Base-by-base conservation (phyloP, 2,113 vertebrate species). In the Epinephelus lanceolatus region DNA sequence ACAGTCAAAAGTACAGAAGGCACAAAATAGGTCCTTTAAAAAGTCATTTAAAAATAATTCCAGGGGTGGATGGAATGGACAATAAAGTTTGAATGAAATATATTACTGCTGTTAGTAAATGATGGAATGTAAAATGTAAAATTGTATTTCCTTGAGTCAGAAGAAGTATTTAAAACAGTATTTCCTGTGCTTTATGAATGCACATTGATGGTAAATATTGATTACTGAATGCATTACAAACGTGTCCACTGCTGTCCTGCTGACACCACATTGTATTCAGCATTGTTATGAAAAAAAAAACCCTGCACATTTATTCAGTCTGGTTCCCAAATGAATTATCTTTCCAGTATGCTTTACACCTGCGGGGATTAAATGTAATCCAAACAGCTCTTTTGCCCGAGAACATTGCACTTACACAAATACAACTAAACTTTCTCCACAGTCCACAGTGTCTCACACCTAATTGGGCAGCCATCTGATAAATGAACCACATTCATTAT, bases 401-500 rank as follows among this genome's bases (percentile, higher is more conserved):
- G 62, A 84, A 76, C 45, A 61, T 56, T 69, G 6, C 66, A 78
- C 23, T 78, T 69, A 14, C 49, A 72, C 60, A 84, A 70, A 86
- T 77, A 49, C 55, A 66, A 59, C 76, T 1, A 55, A 71, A 70
- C 76, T 76, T 85, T 79, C 40, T 23, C 53, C 33, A 47, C 45
- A 49, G 85, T 65, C 57, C 75, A 47, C 45, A 13, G 68, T 57
- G 66, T 88, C 81, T 88, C 25, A 68, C 77, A 80, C 75, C 73
- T 90, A 87, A 86, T 89, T 87, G 85, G 90, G 77, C 72, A 72
- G 73, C 74, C 30, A 14, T 89, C 83, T 82, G 80, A 86, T 37
- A 91, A 89, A 79, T 80, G 77, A 92, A 56, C 65, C 87, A 69
- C 76, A 72, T 82, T 91, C 90, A 90, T 94, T 89, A 93, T 78